A percentile compares a stretch with the other conserved stretches of the same genome.
Conservation (phyloP, 2,113 vertebrate species). For the Indri indri region DNA sequence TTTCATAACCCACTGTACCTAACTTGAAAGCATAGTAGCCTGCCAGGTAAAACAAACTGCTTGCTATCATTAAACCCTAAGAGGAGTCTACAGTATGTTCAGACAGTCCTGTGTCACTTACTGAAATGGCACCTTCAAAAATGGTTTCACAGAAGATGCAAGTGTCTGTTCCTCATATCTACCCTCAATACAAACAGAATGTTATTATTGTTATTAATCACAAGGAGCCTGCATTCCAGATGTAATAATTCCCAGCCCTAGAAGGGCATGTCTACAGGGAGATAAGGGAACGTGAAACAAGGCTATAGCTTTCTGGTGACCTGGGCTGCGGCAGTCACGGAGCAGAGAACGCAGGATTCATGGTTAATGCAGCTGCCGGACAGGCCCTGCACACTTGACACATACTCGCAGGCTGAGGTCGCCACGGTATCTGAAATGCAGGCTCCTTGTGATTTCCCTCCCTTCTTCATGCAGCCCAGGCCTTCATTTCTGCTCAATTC, state of each 20-base stretch:
- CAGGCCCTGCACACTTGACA: not conserved
- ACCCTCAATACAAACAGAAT: not conserved
- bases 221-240: too few relatives aligned
- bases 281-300: not conserved
- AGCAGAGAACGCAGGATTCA: not conserved
- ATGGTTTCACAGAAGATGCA: not conserved
- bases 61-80: not conserved
- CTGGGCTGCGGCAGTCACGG: not conserved
- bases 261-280: not conserved
- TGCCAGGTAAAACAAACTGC: not conserved
- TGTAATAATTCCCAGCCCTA: not conserved
- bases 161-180: not conserved
- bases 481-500: not conserved
- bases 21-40: not conserved
- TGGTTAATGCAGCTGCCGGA: accelerated
- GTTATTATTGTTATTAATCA: too few relatives aligned
- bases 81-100: not conserved
- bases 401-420: not conserved
- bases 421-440: not conserved
- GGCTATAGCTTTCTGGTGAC: not conserved
- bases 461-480: not conserved
- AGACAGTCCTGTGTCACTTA: not conserved
- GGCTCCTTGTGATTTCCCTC: not conserved
- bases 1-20: not conserved
- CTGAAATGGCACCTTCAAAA: not conserved